Base-by-base conservation (phyloP, 2,113 vertebrate genomes). In the Syngnathus scovelli region DNA sequence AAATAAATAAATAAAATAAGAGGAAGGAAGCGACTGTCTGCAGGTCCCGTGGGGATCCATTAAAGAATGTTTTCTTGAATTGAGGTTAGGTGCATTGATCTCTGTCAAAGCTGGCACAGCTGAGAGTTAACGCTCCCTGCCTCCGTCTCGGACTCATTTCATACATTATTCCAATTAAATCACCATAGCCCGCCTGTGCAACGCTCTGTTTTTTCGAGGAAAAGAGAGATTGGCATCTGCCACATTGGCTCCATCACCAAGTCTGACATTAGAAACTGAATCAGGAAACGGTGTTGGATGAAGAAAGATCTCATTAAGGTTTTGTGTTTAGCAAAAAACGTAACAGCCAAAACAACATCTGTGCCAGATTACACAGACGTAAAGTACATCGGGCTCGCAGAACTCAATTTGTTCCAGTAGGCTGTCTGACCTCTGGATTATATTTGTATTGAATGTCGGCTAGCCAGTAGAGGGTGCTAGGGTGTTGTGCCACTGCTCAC, bases 61-160 rank as follows among this genome's bases (percentile, higher is more conserved):
- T 91, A 92, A 90, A 90, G 87, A 88, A 91, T 90, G 89, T 91
- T 90, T 90, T 90, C 88, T 88, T 89, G 89, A 90, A 90, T 89
- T 87, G 90, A 90, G 91, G 91, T 91, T 89, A 90, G 89, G 89
- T 86, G 90, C 90, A 92, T 91, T 91, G 91, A 92, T 92, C 91
- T 92, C 89, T 90, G 90, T 90, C 86, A 82, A 90, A 87, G 84
- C 81, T 80, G 84, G 78, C 81, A 77, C 84, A 85, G 87, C 87
- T 79, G 84, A 86, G 85, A 91, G 85, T 88, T 89, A 88, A 85
- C 84, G 79, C 88, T 89, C 81, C 79, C 80, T 70, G 82, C 76
- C 83, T 90, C 88, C 71, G 73, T 86, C 83, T 82, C 77, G 82
- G 81, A 87, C 89, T 92, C 86, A 88, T 90, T 92, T 89, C 86